phyloP scores from a whole-genome alignment of 2,797 vertebrate species.

The Oryzias dopingdopingensis region DNA sequence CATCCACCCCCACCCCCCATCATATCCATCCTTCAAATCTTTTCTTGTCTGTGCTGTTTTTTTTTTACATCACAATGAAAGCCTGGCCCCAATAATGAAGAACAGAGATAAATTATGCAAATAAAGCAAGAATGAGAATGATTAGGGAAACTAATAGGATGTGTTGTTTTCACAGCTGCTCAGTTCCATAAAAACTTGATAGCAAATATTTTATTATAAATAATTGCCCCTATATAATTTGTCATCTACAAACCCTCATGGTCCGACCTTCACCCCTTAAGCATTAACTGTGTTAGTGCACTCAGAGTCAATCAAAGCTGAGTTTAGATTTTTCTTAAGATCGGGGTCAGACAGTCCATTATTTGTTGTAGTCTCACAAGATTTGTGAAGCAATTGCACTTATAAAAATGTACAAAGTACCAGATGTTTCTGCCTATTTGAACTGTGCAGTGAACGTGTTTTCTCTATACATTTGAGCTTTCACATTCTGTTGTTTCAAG shows the following conservation, averaged over 20 bases:
- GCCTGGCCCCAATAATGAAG: conserved; percentile 68
- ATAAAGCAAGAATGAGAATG: conserved; percentile 77
- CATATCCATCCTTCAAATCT: conserved; percentile 41
- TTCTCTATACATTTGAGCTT: too few relatives aligned
- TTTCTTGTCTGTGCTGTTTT: conserved; percentile 44
- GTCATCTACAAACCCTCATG: background rate
- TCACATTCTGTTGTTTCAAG: too few relatives aligned
- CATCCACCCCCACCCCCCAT: conserved; percentile 23
- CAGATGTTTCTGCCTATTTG: too few relatives aligned
- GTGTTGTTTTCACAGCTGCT: conserved; percentile 81
- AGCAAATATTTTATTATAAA: conserved; percentile 44
- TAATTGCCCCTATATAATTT: conserved; percentile 43
- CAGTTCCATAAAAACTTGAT: conserved; percentile 70
- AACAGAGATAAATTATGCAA: conserved; percentile 76
- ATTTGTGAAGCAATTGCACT: too few relatives aligned
- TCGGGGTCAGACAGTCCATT: too few relatives aligned
- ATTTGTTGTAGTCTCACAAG: too few relatives aligned
- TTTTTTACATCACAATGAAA: conserved; percentile 66
- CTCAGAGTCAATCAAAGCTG: too few relatives aligned
- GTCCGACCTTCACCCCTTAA: too few relatives aligned
- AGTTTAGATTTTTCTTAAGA: too few relatives aligned
- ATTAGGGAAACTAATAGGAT: conserved; percentile 78
- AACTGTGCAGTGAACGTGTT: too few relatives aligned
- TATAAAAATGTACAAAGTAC: too few relatives aligned
- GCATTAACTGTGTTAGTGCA: too few relatives aligned